phyloP scores from a whole-genome alignment of 1,140 invertebrate species.

The Drosophila murphyi region DNA sequence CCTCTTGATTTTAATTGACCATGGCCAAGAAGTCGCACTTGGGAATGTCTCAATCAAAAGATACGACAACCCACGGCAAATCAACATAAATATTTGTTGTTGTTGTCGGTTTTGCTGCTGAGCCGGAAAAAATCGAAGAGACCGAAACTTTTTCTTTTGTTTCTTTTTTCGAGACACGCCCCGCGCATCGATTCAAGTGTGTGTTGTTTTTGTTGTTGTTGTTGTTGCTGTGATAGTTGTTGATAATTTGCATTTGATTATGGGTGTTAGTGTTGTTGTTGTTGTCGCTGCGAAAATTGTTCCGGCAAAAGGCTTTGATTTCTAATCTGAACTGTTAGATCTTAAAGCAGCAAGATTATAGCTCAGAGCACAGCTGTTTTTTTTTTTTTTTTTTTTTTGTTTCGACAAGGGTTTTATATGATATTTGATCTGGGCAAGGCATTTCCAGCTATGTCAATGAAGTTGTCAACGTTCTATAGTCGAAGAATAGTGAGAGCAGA shows the following conservation, averaged over 20 bases:
- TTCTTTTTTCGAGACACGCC: conserved; percentile 57
- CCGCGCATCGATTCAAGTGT: conserved; percentile 27
- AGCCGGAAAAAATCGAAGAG: conserved; percentile 49
- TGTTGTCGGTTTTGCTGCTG: conserved; percentile 22
- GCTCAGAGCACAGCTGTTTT: conserved; percentile 6
- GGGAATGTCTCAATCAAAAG: conserved; percentile 75
- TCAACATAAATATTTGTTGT: conserved; percentile 68
- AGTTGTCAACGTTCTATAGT: conserved; percentile 68
- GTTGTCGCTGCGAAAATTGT: conserved; percentile 68
- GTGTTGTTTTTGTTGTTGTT: conserved; percentile 18
- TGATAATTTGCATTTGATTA: conserved; percentile 82
- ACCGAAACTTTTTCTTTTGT: conserved; percentile 75
- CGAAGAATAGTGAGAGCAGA: neutral
- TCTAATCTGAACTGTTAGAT: conserved; percentile 64
- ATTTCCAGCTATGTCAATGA: conserved; percentile 33
- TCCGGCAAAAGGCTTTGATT: conserved; percentile 75
- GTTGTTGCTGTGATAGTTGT: conserved; percentile 51
- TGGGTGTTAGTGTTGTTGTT: conserved; percentile 43
- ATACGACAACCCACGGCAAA: conserved; percentile 68
- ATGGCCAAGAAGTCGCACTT: conserved; percentile 79
- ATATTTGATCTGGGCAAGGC: conserved; percentile 58
- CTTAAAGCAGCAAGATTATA: conserved; percentile 67
- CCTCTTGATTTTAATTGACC: conserved; percentile 67
- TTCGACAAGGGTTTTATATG: conserved; percentile 64
- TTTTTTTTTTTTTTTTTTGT: conserved; percentile 18